Base-by-base conservation (phyloP, 2,113 vertebrate species). In the Climacteris rufus region DNA sequence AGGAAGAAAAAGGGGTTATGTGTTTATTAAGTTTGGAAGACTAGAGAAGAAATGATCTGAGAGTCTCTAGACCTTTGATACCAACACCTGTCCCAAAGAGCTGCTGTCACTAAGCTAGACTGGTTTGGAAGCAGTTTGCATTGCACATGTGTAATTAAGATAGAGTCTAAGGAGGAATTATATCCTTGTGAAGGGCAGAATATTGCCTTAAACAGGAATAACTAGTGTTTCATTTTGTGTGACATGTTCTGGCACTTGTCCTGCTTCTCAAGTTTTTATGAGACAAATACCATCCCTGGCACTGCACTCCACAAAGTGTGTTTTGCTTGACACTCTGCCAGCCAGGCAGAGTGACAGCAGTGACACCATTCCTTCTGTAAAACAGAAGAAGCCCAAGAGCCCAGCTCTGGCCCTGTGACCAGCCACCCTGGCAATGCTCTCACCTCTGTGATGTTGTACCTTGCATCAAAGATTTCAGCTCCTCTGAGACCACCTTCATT, bases 401-500 rank as follows among this genome's bases (percentile, higher is more conserved):
- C 33, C 63, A 88, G 54, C 65, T 69, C 69, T 64, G 66, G 27
- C 61, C 39, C 27, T 35, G 70, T 35, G 59, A 80, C 14, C 79
- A 93, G 54, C 39, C 45, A 30, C 56, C 15, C 33, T 61, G 28
- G 23, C 42, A 79, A 6, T 37, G 42, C 50, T 39, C 95, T 96
- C 93, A 98, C 98, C 98, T 98, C 94, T 98, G 91, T 33, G 68
- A 52, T 13, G 96, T 19, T 20, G 97, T 93, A 14, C 96, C 91
- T 9, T 94, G 96, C 65, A 97, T 89, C 44, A 95, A 24, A 12
- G 82, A 25, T 85, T 98, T 98, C 61, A 98, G 94, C 40, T 98
- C 76, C 53, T 98, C 95, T 0, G 80, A 80, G 30, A 98, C 96
- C 30, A 87, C 72, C 66, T 90, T 95, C 96, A 98, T 89, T 61